Evolutionary conservation across 2,113 vertebrate species (phyloP), one percentile per base, ranked within the genome.

Genomic region (Gorsachius goisagi): DNA sequence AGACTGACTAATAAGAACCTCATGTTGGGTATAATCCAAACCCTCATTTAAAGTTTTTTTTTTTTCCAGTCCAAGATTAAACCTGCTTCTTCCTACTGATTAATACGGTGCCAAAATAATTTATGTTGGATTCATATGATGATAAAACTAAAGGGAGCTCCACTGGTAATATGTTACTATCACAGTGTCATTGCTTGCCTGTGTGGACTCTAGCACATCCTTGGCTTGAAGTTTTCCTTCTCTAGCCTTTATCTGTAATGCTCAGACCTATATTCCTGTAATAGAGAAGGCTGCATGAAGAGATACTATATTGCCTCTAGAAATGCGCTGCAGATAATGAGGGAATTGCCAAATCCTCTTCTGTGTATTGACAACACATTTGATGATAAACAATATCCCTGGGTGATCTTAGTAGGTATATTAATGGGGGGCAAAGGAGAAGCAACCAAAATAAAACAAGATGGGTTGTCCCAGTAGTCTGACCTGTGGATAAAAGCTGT

Each of bases 81-180:
- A 91, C 93, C 56, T 93, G 27, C 45, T 82, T 90, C 86, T 86
- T 72, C 33, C 66, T 75, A 87, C 71, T 85, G 84, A 94, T 91
- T 85, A 89, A 95, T 91, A 79, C 15, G 30, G 62, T 96, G 84
- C 87, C 93, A 91, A 83, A 93, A 94, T 85, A 77, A 95, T 89
- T 95, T 92, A 87, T 87, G 69, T 85, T 68, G 87, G 69, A 82
- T 71, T 94, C 86, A 35, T 56, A 52, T 59, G 64, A 84, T 44
- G 63, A 68, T 87, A 96, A 95, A 95, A 89, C 62, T 71, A 56
- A 74, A 64, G 56, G 21, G 72, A 88, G 27, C 33, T 80, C 17
- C 63, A 62, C 28, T 73, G 26, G 52, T 71, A 71, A 58, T 86
- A 53, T 17, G 32, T 90, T 86, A 45, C 44, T 73, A n/a, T 74